Conservation (phyloP, 2,113 vertebrate genomes). For the crab-eating macaque (Macaca fascicularis) region T2T-MFA8v1.1 NC_088395.1:42741501-42742000, state of each 20-base stretch:
- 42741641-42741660: conserved; percentile 34
- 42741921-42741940: conserved; percentile 26
- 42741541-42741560: neutral
- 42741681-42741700: neutral
- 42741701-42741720: neutral
- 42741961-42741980: conserved; percentile 15
- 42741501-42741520: neutral
- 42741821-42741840: neutral
- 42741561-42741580: neutral
- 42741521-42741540: neutral
- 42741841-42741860: neutral
- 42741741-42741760: neutral
- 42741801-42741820: neutral
- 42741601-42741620: neutral
- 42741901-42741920: conserved; percentile 38
- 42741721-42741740: conserved; percentile 26
- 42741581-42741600: conserved; percentile 3
- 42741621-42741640: neutral
- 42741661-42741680: neutral
- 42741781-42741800: neutral
- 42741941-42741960: conserved; percentile 28
- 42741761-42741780: neutral
- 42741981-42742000: neutral
- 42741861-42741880: conserved; percentile 25
- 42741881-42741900: neutral